These are phyloP conservation scores for Sebastiscus albofasciatus DNA, from an alignment of 2,797 vertebrate genomes.

Conservation along the genomic window DNA sequence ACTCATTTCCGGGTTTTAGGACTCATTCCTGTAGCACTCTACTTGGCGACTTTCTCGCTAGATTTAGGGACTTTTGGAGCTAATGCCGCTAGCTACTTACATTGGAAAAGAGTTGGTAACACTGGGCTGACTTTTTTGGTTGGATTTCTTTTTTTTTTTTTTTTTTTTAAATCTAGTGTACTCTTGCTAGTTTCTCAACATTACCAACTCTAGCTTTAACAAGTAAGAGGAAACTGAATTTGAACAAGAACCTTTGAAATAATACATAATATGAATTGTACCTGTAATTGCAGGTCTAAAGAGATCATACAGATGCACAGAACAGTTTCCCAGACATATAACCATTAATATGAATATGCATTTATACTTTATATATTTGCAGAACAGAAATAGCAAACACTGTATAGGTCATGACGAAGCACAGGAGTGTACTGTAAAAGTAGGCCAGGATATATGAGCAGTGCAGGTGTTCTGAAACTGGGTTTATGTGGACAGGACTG, in stretches of 20 bases:
- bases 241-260: background rate
- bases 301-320: background rate
- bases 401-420: conserved; percentile 15
- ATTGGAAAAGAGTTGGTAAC: too few relatives aligned
- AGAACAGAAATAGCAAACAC: conserved; percentile 12
- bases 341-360: background rate
- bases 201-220: too few relatives aligned
- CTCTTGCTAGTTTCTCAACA: too few relatives aligned
- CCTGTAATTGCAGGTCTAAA: background rate
- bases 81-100: too few relatives aligned
- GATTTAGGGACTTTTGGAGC: too few relatives aligned
- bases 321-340: background rate
- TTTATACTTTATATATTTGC: background rate
- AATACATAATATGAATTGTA: background rate
- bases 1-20: too few relatives aligned
- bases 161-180: too few relatives aligned
- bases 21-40: too few relatives aligned
- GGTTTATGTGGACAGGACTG: conserved; percentile 5
- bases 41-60: too few relatives aligned
- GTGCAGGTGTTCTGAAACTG: conserved; percentile 31
- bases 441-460: conserved; percentile 19
- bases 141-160: too few relatives aligned
- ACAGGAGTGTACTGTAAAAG: background rate
- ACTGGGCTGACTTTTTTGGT: fast-evolving
- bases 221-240: background rate